Evolutionary conservation across 2,797 vertebrate species (phyloP).

Genomic region (Triplophysa bombifrons): DNA sequence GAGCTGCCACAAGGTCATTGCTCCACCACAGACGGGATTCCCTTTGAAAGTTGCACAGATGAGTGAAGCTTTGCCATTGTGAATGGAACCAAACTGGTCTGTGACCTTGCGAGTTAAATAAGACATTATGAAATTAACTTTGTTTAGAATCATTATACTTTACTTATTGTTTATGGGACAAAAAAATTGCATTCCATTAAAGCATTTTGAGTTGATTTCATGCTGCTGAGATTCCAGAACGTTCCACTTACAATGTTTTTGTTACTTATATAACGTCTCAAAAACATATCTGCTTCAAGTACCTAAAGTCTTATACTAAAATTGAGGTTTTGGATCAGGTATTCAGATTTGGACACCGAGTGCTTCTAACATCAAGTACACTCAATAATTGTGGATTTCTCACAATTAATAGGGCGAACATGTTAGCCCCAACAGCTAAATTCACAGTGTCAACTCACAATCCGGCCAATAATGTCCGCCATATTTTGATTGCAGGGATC

Average conservation of each 20-base stretch:
- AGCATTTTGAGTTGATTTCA: not conserved
- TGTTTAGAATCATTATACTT: not conserved
- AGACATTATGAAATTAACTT: not conserved
- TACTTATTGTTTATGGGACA: not conserved
- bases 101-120: not conserved
- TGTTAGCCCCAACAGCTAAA: slow-evolving; percentile 36
- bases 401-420: slow-evolving; percentile 19
- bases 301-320: not conserved
- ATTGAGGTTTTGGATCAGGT: slow-evolving; percentile 20
- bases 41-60: slow-evolving; percentile 21
- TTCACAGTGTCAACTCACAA: slow-evolving; percentile 36
- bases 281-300: slow-evolving; percentile 3
- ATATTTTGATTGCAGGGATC: slow-evolving; percentile 50
- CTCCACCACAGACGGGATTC: slow-evolving; percentile 23
- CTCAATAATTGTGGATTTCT: slow-evolving; percentile 27
- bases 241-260: not conserved
- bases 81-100: slow-evolving; percentile 1
- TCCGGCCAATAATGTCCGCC: slow-evolving; percentile 47
- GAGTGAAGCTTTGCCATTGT: slow-evolving; percentile 11
- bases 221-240: not conserved
- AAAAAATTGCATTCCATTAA: not conserved
- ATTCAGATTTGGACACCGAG: not conserved
- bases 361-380: slow-evolving; percentile 8
- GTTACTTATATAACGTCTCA: slow-evolving; percentile 19
- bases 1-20: slow-evolving; percentile 50